A percentile compares a stretch with the other conserved stretches of the same genome.
These are phyloP conservation scores for Erebia palarica DNA, from an alignment of 2,888 invertebrate genomes.

Conservation along the genomic window DNA sequence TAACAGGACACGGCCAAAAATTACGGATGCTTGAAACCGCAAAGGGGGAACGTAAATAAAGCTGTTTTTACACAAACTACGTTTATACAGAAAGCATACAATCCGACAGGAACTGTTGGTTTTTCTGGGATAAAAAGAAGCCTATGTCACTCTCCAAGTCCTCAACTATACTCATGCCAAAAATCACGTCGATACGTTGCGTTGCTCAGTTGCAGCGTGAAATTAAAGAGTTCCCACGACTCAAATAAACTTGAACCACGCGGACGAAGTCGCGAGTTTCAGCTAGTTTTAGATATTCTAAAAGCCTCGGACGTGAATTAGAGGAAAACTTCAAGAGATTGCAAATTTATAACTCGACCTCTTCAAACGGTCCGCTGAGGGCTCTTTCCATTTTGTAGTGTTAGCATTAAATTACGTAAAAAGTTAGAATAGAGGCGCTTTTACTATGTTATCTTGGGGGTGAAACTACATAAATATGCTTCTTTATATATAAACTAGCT, in stretches of 20 bases:
- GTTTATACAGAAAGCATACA: neutral
- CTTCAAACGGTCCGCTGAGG: neutral
- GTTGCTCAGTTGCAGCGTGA: too few relatives aligned
- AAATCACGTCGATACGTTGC: too few relatives aligned
- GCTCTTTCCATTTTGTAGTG: neutral
- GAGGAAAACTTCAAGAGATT: neutral
- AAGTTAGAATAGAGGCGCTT: neutral
- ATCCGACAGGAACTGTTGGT: too few relatives aligned
- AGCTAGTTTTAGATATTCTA: too few relatives aligned
- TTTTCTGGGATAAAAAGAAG: too few relatives aligned
- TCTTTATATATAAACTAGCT: neutral
- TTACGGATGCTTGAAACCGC: conserved; percentile 15
- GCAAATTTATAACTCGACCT: neutral
- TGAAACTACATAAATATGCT: neutral
- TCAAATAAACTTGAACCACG: too few relatives aligned
- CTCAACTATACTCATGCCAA: too few relatives aligned
- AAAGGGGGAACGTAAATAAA: neutral
- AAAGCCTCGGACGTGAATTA: too few relatives aligned
- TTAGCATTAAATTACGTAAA: neutral
- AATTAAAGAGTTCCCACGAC: too few relatives aligned
- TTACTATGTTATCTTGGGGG: neutral
- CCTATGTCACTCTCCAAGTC: too few relatives aligned
- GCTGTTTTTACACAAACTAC: neutral
- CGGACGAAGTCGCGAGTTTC: too few relatives aligned
- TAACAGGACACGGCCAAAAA: conserved; percentile 16